These are phyloP conservation scores for Eristalis pertinax DNA, from an alignment of 2,888 invertebrate species.

Conservation along the genomic window DNA sequence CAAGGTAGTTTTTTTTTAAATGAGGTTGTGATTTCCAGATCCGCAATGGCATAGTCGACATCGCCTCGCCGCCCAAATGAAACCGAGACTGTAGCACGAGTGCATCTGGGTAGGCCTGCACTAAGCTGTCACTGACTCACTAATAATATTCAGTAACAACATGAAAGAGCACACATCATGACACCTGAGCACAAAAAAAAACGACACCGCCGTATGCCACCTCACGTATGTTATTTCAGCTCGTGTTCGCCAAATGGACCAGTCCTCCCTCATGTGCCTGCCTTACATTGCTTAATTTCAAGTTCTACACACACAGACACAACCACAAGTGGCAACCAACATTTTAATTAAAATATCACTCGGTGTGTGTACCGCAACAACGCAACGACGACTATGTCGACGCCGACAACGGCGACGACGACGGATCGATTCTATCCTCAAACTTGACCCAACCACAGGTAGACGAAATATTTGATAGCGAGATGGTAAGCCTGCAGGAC, in stretches of 20 bases:
- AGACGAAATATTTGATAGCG: slow-evolving; percentile 30
- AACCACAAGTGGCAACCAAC: slow-evolving; percentile 13
- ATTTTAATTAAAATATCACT: slow-evolving; percentile 69
- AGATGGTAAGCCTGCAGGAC: slow-evolving; percentile 32
- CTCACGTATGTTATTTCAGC: slow-evolving; percentile 25
- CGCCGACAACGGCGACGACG: background rate
- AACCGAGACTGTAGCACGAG: background rate
- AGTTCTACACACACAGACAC: background rate
- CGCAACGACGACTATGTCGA: background rate
- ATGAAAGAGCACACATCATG: background rate
- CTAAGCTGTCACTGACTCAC: background rate
- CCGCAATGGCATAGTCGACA: too few species aligned
- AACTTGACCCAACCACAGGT: slow-evolving; percentile 38
- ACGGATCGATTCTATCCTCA: slow-evolving; percentile 41
- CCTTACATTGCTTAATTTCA: background rate
- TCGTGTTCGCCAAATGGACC: slow-evolving; percentile 37
- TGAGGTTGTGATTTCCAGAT: too few species aligned
- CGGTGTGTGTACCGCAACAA: slow-evolving; percentile 8
- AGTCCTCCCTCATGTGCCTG: background rate
- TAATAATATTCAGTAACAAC: background rate
- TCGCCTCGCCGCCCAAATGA: too few species aligned
- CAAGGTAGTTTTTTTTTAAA: too few species aligned
- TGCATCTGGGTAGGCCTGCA: background rate
- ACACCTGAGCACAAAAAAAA: background rate
- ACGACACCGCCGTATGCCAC: slow-evolving; percentile 1